Base-by-base conservation (phyloP, 2,113 vertebrate species). In the Tragulus kanchil region DNA sequence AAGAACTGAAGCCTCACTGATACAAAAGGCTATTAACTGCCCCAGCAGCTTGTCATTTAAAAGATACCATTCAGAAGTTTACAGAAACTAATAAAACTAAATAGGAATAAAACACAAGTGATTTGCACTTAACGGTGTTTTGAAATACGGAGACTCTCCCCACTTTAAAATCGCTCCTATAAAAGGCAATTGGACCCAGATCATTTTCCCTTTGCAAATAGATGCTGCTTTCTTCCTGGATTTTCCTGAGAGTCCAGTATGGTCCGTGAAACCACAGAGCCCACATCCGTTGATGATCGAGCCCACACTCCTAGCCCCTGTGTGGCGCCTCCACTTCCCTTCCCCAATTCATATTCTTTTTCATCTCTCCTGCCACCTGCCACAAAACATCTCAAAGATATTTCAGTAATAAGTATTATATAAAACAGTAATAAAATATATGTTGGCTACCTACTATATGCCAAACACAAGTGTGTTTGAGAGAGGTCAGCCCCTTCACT, bases 321-420 rank as follows among this genome's bases (percentile, higher is more conserved):
- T 2, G 6, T 0, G 23, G 13, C 42, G 56, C 59, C 48, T 59
- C 58, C 23, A 26, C 9, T 26, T 4, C 58, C 19, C 58, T 36
- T 23, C 54, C 31, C 54, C 12, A 25, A 8, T 79, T 75, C 75
- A 50, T 45, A 0, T 3, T 48, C 36, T 89, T 65, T 65, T 56
- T 8, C 81, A 42, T 36, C n/a, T 73, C 31, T 28, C 1, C 36
- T 2, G 21, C 3, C 6, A 12, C 21, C 25, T 7, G 45, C 11
- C 79, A 92, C 56, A 75, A 90, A 78, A 67, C 7, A 59, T 52
- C 54, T 89, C 65, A 90, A 92, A 91, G 77, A 36, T 17, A 86
- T 71, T 31, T 71, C 17, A 54, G 48, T 48, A 26, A 52, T 36
- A 58, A 45, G 6, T 11, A 81, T 26, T 61, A 26, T 23, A n/a